Evolutionary conservation across 2,797 vertebrate species (phyloP).

Genomic region (Danio jaintianensis): DNA sequence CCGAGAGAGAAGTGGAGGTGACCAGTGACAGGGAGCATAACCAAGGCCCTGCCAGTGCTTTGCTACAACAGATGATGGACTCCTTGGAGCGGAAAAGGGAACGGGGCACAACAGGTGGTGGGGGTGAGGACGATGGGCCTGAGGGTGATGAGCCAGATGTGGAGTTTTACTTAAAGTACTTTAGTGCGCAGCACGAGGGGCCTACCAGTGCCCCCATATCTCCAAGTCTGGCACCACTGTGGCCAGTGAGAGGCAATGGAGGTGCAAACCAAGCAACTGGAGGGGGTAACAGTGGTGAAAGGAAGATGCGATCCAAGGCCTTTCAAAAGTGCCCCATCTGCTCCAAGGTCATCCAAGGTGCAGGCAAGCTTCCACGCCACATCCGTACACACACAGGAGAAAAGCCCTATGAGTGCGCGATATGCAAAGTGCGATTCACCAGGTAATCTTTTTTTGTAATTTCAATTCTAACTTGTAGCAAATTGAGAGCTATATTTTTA

Average conservation of each 20-base stretch:
- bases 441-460: constrained; percentile 79
- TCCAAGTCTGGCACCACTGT: constrained; percentile 75
- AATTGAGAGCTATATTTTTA: neutral
- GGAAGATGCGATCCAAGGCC: constrained; percentile 98
- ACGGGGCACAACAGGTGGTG: constrained; percentile 67
- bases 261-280: constrained; percentile 66
- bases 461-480: neutral
- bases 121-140: constrained; percentile 82
- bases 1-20: constrained; percentile 69
- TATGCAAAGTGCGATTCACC: constrained; percentile 99
- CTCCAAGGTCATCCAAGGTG: constrained; percentile 99
- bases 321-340: constrained; percentile 99
- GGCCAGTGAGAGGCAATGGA: constrained; percentile 74
- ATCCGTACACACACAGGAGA: constrained; percentile 98
- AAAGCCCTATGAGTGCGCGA: constrained; percentile 97
- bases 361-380: constrained; percentile 97
- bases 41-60: constrained; percentile 88
- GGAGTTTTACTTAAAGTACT: constrained; percentile 99
- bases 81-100: constrained; percentile 90
- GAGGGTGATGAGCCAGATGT: constrained; percentile 89
- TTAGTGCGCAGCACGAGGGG: constrained; percentile 87
- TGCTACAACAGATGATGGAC: constrained; percentile 95
- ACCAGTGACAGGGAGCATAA: constrained; percentile 77
- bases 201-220: constrained; percentile 77
- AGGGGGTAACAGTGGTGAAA: constrained; percentile 80